Conservation (phyloP, 2,888 invertebrate genomes). For the Acrobasis repandana region DNA sequence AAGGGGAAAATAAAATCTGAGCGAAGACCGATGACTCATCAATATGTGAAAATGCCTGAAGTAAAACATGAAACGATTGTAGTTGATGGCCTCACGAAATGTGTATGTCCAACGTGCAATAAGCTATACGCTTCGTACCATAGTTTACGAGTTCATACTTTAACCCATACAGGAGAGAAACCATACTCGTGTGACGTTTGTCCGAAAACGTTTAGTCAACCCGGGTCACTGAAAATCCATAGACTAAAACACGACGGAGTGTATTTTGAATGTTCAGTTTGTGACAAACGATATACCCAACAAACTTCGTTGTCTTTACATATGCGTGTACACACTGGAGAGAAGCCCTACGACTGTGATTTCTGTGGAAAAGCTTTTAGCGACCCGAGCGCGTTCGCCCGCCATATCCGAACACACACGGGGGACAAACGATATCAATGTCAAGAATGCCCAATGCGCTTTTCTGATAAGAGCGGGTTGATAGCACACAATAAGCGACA, state of each 20-base stretch:
- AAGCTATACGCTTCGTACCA: conserved; percentile 14
- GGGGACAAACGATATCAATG: conserved; percentile 43
- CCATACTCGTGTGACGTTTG: conserved; percentile 40
- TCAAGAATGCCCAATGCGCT: conserved; percentile 37
- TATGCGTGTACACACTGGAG: conserved; percentile 37
- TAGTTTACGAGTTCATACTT: conserved; percentile 21
- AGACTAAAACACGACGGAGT: not conserved
- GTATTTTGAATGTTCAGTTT: not conserved
- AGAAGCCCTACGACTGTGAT: conserved; percentile 39
- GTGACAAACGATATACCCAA: not conserved
- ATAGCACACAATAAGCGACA: conserved; percentile 38
- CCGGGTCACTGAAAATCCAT: not conserved
- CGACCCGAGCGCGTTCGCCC: conserved; percentile 38
- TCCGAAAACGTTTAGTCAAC: conserved; percentile 27
- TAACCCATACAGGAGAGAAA: conserved; percentile 36
- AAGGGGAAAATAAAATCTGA: conserved; percentile 19
- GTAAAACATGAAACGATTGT: not conserved
- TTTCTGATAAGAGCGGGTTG: conserved; percentile 40
- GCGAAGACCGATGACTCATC: conserved; percentile 10
- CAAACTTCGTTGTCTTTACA: not conserved
- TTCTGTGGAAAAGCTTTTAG: conserved; percentile 42
- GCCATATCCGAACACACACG: conserved; percentile 45
- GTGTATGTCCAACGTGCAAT: conserved; percentile 30
- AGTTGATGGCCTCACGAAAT: conserved; percentile 14
- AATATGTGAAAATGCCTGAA: not conserved